phyloP scores from a whole-genome alignment of 2,888 invertebrate species.

The Drosophila buzzatii region DNA sequence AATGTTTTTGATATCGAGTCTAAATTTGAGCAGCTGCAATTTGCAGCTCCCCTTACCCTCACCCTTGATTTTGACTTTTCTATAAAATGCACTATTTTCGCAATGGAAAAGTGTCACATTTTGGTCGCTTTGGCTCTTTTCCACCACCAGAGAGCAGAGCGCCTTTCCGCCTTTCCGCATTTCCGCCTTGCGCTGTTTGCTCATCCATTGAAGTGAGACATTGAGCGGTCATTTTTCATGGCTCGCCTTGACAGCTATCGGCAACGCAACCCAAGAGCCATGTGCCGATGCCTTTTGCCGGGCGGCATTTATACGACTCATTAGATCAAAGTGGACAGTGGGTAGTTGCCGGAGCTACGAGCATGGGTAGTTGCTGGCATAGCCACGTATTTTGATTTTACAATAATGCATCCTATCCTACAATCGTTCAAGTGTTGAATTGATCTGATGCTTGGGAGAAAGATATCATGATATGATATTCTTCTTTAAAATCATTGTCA shows the following conservation, averaged over 20 bases:
- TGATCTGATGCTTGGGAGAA: neutral
- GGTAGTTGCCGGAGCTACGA: conserved; percentile 9
- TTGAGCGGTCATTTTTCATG: conserved; percentile 85
- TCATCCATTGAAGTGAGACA: conserved; percentile 73
- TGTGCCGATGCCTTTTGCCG: conserved; percentile 50
- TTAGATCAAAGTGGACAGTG: conserved; percentile 69
- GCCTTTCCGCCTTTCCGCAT: conserved; percentile 14
- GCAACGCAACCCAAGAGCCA: conserved; percentile 45
- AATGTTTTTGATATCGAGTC: conserved; percentile 50
- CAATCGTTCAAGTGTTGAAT: neutral
- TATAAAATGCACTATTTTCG: conserved; percentile 71
- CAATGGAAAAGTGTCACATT: conserved; percentile 76
- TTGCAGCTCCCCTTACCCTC: conserved; percentile 34
- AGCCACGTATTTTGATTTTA: neutral
- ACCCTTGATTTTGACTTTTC: conserved; percentile 37
- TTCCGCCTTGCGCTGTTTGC: conserved; percentile 49
- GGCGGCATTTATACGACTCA: conserved; percentile 67
- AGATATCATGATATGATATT: too few relatives aligned
- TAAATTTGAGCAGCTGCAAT: conserved; percentile 74
- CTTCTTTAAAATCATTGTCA: too few relatives aligned
- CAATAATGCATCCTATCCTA: neutral
- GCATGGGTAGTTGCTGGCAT: neutral
- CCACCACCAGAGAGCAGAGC: conserved; percentile 36
- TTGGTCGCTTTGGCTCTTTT: conserved; percentile 60
- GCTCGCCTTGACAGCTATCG: conserved; percentile 75